phyloP scores from a whole-genome alignment of 2,797 vertebrate species.

The Scolopax bukidnonensis region DNA sequence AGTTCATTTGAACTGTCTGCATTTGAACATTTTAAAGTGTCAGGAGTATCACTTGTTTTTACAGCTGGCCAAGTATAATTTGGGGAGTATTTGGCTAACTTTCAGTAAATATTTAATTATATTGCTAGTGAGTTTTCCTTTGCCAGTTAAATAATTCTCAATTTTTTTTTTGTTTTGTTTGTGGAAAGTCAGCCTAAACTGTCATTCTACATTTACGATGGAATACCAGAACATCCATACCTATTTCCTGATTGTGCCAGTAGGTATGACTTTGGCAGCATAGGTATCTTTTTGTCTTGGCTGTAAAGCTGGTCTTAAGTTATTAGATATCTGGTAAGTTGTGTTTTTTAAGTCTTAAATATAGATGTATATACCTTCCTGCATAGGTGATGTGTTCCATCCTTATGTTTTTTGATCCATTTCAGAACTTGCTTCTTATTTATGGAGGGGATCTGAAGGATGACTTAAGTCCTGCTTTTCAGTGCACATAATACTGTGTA shows the following conservation, averaged over 20 bases:
- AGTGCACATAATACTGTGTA: background rate
- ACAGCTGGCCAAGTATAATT: background rate
- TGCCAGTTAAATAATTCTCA: conserved; percentile 3
- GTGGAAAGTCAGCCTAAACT: background rate
- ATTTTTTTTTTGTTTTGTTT: background rate
- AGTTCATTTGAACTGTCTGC: background rate
- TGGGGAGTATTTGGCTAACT: background rate
- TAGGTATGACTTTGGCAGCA: background rate
- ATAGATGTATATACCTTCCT: background rate
- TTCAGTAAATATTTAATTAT: background rate
- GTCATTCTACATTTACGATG: background rate
- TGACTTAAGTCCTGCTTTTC: background rate
- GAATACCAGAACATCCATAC: background rate
- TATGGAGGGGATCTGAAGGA: background rate
- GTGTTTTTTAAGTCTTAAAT: background rate
- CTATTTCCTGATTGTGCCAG: background rate
- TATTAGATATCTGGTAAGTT: background rate
- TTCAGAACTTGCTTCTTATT: background rate
- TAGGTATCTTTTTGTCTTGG: background rate
- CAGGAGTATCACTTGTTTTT: background rate
- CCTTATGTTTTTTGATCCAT: background rate
- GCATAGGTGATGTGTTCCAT: background rate
- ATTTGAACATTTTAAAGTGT: background rate
- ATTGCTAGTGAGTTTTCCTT: background rate
- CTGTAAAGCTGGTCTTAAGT: background rate